These are phyloP conservation scores for Odontocolon sp. DNA, from an alignment of 2,888 invertebrate genomes.

Conservation along the genomic window DNA sequence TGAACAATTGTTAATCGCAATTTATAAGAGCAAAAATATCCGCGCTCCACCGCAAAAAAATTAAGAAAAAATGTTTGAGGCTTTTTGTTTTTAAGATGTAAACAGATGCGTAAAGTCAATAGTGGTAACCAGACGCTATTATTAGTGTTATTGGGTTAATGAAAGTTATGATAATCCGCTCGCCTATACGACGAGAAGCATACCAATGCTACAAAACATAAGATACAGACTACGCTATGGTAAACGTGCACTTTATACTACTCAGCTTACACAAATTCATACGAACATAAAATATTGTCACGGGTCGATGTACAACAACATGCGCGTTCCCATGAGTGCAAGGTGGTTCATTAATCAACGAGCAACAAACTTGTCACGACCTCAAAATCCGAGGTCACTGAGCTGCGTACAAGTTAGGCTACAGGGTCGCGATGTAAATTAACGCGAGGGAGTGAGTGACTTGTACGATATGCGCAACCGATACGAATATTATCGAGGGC, in stretches of 20 bases:
- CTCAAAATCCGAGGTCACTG: slow-evolving; percentile 40
- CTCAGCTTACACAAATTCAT: background rate
- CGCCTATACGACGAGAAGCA: no score
- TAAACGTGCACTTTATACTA: slow-evolving; percentile 13
- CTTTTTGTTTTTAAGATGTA: no score
- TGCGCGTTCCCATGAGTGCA: slow-evolving; percentile 39
- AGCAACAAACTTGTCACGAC: slow-evolving; percentile 47
- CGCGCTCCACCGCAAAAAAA: no score
- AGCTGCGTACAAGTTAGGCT: slow-evolving; percentile 35
- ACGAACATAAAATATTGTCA: slow-evolving; percentile 9
- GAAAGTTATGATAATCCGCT: no score
- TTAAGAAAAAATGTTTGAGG: no score
- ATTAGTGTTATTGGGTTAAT: no score
- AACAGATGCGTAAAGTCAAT: no score
- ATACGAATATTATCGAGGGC: slow-evolving; percentile 16
- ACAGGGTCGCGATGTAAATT: slow-evolving; percentile 48
- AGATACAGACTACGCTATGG: background rate
- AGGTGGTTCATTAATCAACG: slow-evolving; percentile 41
- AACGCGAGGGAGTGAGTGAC: slow-evolving; percentile 31
- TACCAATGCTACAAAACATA: no score
- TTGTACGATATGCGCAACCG: slow-evolving; percentile 2
- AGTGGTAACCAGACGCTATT: no score
- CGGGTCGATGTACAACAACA: slow-evolving; percentile 7
- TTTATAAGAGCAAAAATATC: no score
- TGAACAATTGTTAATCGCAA: no score